Evolutionary conservation across 2,888 invertebrate species (phyloP), one percentile per base, ranked within the genome.

Genomic region (Byasa hedistus): DNA sequence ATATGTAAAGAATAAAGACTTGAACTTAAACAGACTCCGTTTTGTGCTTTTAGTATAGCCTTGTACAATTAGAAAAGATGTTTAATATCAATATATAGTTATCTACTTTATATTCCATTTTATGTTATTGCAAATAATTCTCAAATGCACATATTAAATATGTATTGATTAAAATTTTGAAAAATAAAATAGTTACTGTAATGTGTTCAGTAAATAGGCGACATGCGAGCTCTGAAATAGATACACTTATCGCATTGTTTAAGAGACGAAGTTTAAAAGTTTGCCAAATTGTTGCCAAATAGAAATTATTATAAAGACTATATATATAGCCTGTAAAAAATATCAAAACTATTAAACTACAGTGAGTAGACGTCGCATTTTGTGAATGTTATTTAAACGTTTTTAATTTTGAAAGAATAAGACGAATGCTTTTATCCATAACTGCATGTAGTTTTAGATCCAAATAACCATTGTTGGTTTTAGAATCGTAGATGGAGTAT

Each of bases 1-100:
- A 77, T 83, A 85, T 84, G 81, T 81, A 83, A 82, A 71, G 72
- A 76, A 81, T 80, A 83, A 83, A 91, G 90, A 91, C 91, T 91
- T 90, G 85, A 86, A 80, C 75, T 76, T 83, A 83, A 83, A 85
- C 79, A 84, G 77, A 82, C 81, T 85, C 79, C 76, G 81, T 84
- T 80, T 59, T 80, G 82, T 77, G 88, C 89, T 89, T 89, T 78
- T 89, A 89, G 87, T 78, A 76, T 87, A 87, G 85, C 77, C 78
- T 79, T 84, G 76, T 82, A 83, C 15, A 73, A 79, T 76, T 86
- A 86, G 86, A 85, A 73, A 79, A 36, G 4, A 79, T 85, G 84
- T 87, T 84, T 78, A 73, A 71, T 77, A 73, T 80, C 76, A 70
- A 72, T 74, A 71, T 76, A 78, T 73, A 74, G 71, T 71, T 69